phyloP scores from a whole-genome alignment of 2,797 vertebrate species.

The Pteronotus mesoamericanus region DNA sequence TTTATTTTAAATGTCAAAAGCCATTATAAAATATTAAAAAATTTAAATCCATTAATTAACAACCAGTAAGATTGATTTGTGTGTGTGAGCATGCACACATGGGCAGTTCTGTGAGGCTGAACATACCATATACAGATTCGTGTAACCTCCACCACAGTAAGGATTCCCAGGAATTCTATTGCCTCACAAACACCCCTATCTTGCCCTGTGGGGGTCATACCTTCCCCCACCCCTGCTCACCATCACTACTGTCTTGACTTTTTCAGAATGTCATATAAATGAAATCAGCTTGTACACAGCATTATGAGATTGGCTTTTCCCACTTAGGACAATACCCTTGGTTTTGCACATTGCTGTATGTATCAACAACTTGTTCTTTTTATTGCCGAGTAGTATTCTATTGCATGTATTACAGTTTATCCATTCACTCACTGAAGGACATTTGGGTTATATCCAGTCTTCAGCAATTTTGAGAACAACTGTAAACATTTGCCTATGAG shows the following conservation, averaged over 20 bases:
- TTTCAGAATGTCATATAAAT: neutral
- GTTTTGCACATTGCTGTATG: neutral
- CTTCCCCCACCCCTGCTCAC: neutral
- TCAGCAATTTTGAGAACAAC: neutral
- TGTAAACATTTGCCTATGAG: neutral
- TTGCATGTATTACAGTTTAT: neutral
- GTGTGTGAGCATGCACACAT: fast-evolving
- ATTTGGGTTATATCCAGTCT: neutral
- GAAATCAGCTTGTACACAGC: neutral
- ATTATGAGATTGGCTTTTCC: neutral
- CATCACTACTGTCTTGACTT: neutral
- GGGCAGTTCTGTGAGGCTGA: neutral
- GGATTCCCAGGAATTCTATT: too few relatives aligned
- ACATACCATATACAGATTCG: neutral
- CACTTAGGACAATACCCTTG: too few relatives aligned
- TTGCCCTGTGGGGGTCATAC: neutral
- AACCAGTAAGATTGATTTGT: neutral
- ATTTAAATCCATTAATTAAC: too few relatives aligned
- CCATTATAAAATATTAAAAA: too few relatives aligned
- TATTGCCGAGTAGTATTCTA: neutral
- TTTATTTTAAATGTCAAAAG: too few relatives aligned
- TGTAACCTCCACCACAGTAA: neutral
- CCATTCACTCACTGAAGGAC: neutral
- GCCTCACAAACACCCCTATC: neutral
- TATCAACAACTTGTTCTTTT: neutral